Evolutionary conservation across 1,140 invertebrate species (phyloP).

Genomic region (Macrobrachium nipponense): DNA sequence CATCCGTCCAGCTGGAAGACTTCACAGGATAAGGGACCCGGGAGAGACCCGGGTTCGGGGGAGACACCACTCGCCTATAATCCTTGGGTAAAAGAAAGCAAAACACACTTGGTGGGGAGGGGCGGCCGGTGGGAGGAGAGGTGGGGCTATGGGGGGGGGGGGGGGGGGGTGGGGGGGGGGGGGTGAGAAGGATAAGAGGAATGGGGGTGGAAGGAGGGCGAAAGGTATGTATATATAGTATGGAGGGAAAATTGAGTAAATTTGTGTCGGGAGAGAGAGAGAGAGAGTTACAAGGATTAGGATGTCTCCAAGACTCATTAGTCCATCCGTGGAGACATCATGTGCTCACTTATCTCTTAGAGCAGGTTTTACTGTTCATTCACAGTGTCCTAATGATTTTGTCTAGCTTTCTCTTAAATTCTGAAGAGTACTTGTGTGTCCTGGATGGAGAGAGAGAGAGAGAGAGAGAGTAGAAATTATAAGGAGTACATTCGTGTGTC

Average conservation of each 20-base stretch:
- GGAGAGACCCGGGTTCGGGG: too few relatives aligned
- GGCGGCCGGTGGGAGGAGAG: background rate
- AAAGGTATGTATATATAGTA: too few relatives aligned
- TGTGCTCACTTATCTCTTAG: too few relatives aligned
- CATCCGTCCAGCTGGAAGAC: conserved; percentile 18
- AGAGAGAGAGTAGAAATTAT: background rate
- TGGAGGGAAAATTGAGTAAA: background rate
- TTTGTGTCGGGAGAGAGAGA: background rate
- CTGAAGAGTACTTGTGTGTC: too few relatives aligned
- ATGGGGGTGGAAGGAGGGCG: background rate
- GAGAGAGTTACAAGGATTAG: too few relatives aligned
- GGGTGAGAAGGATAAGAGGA: background rate
- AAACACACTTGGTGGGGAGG: conserved; percentile 9
- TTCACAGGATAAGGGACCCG: conserved; percentile 23
- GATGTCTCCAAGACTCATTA: too few relatives aligned
- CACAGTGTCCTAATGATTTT: too few relatives aligned
- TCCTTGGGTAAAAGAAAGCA: conserved; percentile 43
- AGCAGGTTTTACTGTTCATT: too few relatives aligned
- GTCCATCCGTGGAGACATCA: too few relatives aligned
- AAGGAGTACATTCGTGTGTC: too few relatives aligned
- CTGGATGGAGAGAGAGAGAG: background rate
- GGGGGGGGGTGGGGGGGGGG: background rate
- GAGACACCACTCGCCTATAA: conserved; percentile 1
- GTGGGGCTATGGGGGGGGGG: too few relatives aligned
- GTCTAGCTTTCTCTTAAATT: too few relatives aligned